A percentile compares a stretch with the other conserved stretches of the same genome.
Evolutionary conservation across 2,113 vertebrate genomes (phyloP).

Genomic region (Ariopsis seemanni): DNA sequence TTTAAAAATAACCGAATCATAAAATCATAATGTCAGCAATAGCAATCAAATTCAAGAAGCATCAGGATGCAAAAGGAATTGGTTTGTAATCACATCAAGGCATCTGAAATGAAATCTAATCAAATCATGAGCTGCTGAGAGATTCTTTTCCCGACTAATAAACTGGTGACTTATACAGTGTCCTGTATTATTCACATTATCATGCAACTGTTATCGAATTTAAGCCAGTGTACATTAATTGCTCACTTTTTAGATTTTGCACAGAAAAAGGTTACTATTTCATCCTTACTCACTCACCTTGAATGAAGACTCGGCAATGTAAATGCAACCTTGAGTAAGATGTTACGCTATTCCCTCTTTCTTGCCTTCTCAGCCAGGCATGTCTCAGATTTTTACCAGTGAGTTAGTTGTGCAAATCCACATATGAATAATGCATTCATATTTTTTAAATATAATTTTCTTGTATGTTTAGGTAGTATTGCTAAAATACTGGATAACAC

Average conservation of each 20-base stretch:
- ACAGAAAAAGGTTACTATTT: constrained; percentile 19
- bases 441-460: background rate
- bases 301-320: background rate
- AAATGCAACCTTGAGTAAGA: constrained; percentile 30
- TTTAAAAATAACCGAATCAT: background rate
- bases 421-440: constrained; percentile 21
- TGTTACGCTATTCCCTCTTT: background rate
- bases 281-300: constrained; percentile 14
- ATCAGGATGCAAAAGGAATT: constrained; percentile 9
- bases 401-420: constrained; percentile 21
- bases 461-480: background rate
- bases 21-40: background rate
- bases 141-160: background rate
- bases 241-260: background rate
- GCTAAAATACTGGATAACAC: background rate
- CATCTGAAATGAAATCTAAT: constrained; percentile 17
- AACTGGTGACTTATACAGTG: background rate
- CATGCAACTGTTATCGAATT: background rate
- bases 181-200: background rate
- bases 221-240: background rate
- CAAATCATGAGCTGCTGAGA: constrained; percentile 12
- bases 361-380: constrained; percentile 4
- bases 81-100: constrained; percentile 10
- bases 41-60: background rate
- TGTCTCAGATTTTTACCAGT: constrained; percentile 3